phyloP scores from a whole-genome alignment of 2,888 invertebrate species.

The Chrysolina oricalcia region DNA sequence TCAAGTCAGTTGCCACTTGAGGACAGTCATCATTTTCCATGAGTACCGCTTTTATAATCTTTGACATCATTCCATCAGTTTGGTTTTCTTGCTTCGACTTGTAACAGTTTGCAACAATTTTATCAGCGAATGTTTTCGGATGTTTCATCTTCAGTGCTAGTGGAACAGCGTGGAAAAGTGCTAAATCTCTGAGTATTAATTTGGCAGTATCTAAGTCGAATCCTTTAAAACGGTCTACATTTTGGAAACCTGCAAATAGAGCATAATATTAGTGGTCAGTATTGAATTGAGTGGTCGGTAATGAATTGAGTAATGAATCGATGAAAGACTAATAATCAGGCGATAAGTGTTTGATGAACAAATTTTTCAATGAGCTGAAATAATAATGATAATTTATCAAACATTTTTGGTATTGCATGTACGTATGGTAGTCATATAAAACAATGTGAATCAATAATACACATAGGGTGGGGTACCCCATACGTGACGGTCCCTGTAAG shows the following conservation, averaged over 20 bases:
- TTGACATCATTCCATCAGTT: background rate
- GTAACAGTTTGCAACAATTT: background rate
- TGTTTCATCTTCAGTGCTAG: slow-evolving; percentile 72
- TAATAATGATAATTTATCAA: no score
- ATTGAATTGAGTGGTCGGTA: no score
- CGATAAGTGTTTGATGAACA: no score
- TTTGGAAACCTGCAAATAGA: slow-evolving; percentile 69
- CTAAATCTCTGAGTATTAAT: slow-evolving; percentile 71
- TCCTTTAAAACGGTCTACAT: slow-evolving; percentile 71
- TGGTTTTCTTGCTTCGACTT: background rate
- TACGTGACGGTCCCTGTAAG: no score
- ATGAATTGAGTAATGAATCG: no score
- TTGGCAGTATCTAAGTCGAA: slow-evolving; percentile 72
- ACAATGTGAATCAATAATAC: no score
- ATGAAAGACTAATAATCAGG: no score
- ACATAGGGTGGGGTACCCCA: no score
- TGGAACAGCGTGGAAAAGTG: slow-evolving; percentile 75
- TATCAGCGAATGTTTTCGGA: slow-evolving; percentile 65
- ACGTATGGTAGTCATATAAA: no score
- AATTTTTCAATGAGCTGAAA: no score
- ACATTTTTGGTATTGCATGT: no score
- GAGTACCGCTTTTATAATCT: background rate
- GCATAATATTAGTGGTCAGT: background rate
- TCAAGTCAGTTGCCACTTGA: background rate
- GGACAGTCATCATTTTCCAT: background rate